These are phyloP conservation scores for Odontothrips loti DNA, from an alignment of 2,888 invertebrate species.

Conservation along the genomic window DNA sequence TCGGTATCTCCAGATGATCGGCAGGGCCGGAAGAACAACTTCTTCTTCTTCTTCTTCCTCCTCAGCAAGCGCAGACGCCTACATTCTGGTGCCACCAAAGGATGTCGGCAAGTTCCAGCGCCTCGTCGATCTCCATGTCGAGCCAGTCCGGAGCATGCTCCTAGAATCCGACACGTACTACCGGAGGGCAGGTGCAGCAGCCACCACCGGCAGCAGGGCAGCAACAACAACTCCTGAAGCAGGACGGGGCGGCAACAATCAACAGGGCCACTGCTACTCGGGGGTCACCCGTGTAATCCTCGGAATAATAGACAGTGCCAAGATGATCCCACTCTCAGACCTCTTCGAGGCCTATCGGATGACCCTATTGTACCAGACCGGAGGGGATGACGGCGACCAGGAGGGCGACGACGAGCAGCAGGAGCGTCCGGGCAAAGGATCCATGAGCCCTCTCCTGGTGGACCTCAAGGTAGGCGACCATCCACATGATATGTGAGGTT, in stretches of 20 bases:
- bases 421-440: background rate
- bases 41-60: too few relatives aligned
- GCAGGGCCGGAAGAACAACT: background rate
- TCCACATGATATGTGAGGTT: background rate
- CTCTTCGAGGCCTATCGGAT: background rate
- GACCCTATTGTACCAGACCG: background rate
- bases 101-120: background rate
- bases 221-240: too few relatives aligned
- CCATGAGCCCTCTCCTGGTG: background rate
- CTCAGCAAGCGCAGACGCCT: background rate
- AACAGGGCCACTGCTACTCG: background rate
- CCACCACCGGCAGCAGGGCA: background rate
- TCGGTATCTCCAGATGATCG: background rate
- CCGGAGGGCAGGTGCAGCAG: background rate
- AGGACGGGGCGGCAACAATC: too few relatives aligned
- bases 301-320: background rate
- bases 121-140: background rate
- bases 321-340: background rate
- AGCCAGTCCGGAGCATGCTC: background rate
- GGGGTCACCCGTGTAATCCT: background rate
- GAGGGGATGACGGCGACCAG: background rate
- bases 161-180: background rate
- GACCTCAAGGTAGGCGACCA: background rate
- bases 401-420: background rate
- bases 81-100: background rate